phyloP scores from a whole-genome alignment of 1,140 invertebrate species.

The Drosophila sp. region DNA sequence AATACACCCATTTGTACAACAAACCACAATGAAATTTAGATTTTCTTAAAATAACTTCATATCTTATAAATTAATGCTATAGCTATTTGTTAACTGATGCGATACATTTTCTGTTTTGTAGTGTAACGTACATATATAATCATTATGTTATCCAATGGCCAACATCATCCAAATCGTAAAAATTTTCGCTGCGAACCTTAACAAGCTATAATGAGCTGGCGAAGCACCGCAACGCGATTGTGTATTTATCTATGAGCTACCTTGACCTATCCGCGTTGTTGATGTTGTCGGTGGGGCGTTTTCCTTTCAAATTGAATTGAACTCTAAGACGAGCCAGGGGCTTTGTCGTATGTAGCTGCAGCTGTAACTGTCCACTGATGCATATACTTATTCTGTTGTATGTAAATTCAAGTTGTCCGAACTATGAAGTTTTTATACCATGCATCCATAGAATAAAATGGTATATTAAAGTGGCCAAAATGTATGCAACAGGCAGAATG shows the following conservation, averaged over 20 bases:
- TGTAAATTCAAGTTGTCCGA: conserved; percentile 53
- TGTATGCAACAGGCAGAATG: too few relatives aligned
- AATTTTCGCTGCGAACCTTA: not conserved
- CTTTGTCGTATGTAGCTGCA: conserved; percentile 21
- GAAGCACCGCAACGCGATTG: not conserved
- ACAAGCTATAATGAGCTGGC: not conserved
- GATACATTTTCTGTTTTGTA: too few relatives aligned
- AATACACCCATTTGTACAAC: too few relatives aligned
- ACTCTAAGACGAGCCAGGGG: conserved; percentile 34
- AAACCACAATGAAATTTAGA: too few relatives aligned
- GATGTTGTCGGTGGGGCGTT: conserved; percentile 42
- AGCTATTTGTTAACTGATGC: too few relatives aligned
- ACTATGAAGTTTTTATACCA: not conserved
- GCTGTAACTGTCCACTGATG: conserved; percentile 25
- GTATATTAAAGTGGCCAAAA: too few relatives aligned
- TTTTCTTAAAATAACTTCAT: too few relatives aligned
- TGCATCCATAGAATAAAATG: too few relatives aligned
- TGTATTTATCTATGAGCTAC: conserved; percentile 31
- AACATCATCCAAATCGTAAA: not conserved
- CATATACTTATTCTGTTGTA: conserved; percentile 38
- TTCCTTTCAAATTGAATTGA: conserved; percentile 56
- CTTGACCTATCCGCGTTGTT: conserved; percentile 53
- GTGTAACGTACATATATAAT: conserved; percentile 31
- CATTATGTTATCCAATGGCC: not conserved
- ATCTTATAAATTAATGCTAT: too few relatives aligned